Percentiles rank a stretch among this genome's conserved stretches.
These are phyloP conservation scores for Loriculus beryllinus DNA, from an alignment of 2,797 vertebrate genomes.

Conservation along the genomic window DNA sequence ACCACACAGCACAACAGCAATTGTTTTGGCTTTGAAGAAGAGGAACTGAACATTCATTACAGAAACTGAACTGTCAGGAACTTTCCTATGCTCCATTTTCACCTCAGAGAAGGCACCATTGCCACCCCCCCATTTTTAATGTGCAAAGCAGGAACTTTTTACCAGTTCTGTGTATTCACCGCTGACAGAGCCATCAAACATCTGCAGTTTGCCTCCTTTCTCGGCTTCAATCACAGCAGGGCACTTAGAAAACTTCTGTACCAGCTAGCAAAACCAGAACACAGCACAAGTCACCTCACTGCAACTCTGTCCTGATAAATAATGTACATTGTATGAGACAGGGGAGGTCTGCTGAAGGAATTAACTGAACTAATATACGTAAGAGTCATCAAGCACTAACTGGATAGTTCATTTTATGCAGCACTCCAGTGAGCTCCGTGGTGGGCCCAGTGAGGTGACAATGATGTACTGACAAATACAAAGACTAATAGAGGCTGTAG, in stretches of 20 bases:
- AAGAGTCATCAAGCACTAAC: not conserved
- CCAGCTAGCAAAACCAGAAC: slow-evolving; percentile 32
- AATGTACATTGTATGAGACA: accelerated
- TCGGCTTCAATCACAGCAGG: slow-evolving; percentile 68
- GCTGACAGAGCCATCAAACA: slow-evolving; percentile 70
- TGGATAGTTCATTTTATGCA: not conserved
- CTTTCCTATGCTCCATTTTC: not conserved
- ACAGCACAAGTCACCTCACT: not conserved
- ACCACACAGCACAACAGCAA: accelerated
- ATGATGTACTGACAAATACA: not conserved
- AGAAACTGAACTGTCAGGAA: not conserved
- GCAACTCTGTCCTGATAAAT: accelerated
- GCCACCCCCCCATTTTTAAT: accelerated
- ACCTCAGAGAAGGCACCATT: not conserved
- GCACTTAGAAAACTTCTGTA: slow-evolving; percentile 71
- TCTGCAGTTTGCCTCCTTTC: slow-evolving; percentile 71
- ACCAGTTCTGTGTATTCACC: slow-evolving; percentile 72
- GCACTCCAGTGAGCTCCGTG: not conserved
- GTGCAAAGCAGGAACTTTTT: not conserved
- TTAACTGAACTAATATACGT: accelerated
- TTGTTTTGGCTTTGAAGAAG: not conserved
- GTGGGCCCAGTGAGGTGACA: not conserved
- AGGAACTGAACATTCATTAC: not conserved
- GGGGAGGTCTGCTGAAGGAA: not conserved
- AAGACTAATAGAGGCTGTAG: not conserved